Conservation (phyloP, 2,113 vertebrate species). For the Ctenodactylus gundi region DNA sequence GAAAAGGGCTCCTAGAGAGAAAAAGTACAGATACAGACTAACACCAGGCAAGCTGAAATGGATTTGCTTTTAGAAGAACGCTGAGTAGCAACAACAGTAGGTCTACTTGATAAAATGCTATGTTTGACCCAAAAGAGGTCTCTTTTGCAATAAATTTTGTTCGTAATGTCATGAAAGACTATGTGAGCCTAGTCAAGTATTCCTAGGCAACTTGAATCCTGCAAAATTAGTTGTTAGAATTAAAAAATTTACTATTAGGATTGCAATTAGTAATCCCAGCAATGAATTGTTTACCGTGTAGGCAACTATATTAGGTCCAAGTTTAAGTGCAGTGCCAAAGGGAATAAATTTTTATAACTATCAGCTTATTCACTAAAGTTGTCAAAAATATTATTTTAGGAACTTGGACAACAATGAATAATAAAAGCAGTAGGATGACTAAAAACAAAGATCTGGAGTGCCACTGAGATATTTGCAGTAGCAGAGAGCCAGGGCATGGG, state of each 20-base stretch:
- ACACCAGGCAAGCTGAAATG: not conserved
- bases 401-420: not conserved
- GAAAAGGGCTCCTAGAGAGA: not conserved
- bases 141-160: slow-evolving; percentile 10
- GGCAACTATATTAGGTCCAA: not conserved
- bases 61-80: not conserved
- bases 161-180: not conserved
- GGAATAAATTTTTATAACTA: slow-evolving; percentile 6
- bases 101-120: not conserved
- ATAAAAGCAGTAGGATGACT: not conserved
- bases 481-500: not conserved
- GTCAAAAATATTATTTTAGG: not conserved
- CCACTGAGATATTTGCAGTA: not conserved
- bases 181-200: not conserved
- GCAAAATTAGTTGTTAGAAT: not conserved
- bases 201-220: not conserved
- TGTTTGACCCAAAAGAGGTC: not conserved
- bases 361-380: not conserved
- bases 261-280: not conserved
- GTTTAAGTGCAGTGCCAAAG: not conserved
- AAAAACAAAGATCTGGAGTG: not conserved
- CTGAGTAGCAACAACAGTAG: not conserved
- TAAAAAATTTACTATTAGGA: not conserved
- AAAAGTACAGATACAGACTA: not conserved
- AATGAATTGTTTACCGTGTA: not conserved